These are phyloP conservation scores for Acanthornis magna DNA, from an alignment of 2,797 vertebrate species.

Conservation along the genomic window DNA sequence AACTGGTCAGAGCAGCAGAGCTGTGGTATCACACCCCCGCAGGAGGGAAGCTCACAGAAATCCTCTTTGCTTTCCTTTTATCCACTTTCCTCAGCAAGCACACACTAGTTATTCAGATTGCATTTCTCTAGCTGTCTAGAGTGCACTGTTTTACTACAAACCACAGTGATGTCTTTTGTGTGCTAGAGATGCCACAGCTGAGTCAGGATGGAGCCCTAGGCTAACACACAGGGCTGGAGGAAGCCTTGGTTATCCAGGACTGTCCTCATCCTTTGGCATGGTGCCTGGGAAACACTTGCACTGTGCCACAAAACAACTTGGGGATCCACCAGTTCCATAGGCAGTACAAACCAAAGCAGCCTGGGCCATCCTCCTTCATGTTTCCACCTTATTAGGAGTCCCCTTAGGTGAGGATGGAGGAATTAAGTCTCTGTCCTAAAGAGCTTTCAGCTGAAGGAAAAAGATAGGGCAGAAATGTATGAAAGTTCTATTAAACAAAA, in stretches of 20 bases:
- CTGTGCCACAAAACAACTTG: not conserved
- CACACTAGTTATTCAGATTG: not conserved
- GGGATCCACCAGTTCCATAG: not conserved
- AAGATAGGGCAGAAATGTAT: not conserved
- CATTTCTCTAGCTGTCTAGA: not conserved
- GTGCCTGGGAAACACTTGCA: not conserved
- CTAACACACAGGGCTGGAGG: not conserved
- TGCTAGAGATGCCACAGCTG: not conserved
- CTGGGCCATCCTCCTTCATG: not conserved
- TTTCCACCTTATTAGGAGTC: not conserved
- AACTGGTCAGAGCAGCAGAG: not conserved
- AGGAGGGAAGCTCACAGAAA: not conserved
- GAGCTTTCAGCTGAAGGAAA: not conserved
- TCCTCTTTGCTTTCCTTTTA: not conserved
- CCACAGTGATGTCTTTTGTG: not conserved
- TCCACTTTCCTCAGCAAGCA: not conserved
- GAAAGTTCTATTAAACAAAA: not conserved
- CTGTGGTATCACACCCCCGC: not conserved
- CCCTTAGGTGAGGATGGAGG: not conserved
- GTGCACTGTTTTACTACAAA: not conserved
- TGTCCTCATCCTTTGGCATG: not conserved
- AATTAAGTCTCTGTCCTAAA: not conserved
- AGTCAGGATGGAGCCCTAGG: fast-evolving
- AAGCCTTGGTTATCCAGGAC: not conserved
- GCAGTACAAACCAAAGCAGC: not conserved